Evolutionary conservation across 2,113 vertebrate species (phyloP).

Genomic region (Pan troglodytes): DNA sequence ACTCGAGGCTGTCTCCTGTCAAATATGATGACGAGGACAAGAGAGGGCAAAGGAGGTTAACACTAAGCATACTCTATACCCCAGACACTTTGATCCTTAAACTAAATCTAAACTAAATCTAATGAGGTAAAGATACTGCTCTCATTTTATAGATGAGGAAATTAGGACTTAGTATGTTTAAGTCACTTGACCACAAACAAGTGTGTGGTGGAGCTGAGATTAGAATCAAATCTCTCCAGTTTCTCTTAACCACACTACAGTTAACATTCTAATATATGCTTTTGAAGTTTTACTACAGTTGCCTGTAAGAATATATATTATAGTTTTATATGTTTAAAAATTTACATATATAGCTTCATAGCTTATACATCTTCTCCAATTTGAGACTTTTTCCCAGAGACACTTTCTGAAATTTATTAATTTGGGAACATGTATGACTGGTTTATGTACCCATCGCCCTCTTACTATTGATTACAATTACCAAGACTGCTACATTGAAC

Average conservation of each 20-base stretch:
- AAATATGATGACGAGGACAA: not conserved
- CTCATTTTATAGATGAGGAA: conserved; percentile 20
- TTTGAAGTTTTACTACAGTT: not conserved
- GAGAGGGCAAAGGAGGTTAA: not conserved
- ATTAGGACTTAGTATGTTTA: not conserved
- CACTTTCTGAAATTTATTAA: not conserved
- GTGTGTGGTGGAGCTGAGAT: not conserved
- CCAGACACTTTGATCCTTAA: not conserved
- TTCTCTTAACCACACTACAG: not conserved
- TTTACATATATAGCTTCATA: not conserved
- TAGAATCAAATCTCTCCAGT: not conserved
- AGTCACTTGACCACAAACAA: not conserved
- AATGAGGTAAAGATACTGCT: not conserved
- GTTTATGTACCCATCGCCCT: not conserved
- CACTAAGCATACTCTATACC: not conserved
- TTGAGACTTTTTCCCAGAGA: not conserved
- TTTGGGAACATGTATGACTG: fast-evolving
- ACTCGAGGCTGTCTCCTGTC: not conserved
- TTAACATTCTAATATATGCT: not conserved
- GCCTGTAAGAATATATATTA: not conserved
- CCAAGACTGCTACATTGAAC: not conserved
- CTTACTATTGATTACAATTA: not conserved
- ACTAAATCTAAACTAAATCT: not conserved
- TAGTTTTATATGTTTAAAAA: not conserved
- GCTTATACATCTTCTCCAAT: not conserved